phyloP scores from a whole-genome alignment of 1,140 invertebrate genomes.

The Drosophila tristis region DNA sequence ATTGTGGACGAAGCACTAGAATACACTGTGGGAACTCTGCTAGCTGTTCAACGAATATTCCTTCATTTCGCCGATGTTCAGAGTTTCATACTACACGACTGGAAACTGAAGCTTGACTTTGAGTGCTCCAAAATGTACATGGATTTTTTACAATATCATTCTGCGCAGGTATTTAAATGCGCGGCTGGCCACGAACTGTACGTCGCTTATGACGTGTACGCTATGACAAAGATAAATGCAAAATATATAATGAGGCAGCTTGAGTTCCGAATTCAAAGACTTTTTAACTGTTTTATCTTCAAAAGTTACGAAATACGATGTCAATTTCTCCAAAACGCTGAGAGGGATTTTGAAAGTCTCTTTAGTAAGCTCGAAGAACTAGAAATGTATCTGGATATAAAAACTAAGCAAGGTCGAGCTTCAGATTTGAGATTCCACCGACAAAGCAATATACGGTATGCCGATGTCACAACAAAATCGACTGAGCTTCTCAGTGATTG shows the following conservation, averaged over 20 bases:
- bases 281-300: constrained; percentile 74
- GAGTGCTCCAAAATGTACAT: constrained; percentile 61
- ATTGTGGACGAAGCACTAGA: constrained; percentile 70
- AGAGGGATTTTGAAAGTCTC: constrained; percentile 59
- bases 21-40: constrained; percentile 56
- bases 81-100: constrained; percentile 48
- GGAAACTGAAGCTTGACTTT: constrained; percentile 54
- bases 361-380: constrained; percentile 62
- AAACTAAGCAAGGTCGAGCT: constrained; percentile 51
- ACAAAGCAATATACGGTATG: neutral
- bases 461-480: neutral
- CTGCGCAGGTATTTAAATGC: constrained; percentile 66
- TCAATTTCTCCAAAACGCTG: constrained; percentile 63
- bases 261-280: constrained; percentile 69
- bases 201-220: constrained; percentile 62
- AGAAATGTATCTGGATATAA: constrained; percentile 65
- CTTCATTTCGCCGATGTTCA: constrained; percentile 64
- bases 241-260: constrained; percentile 70
- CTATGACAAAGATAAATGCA: constrained; percentile 62
- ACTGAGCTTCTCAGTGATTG: constrained; percentile 18
- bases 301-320: constrained; percentile 55
- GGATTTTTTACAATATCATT: constrained; percentile 66
- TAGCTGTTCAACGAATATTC: constrained; percentile 47
- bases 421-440: constrained; percentile 23
- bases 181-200: constrained; percentile 42